Percentiles rank a stretch among this genome's conserved stretches.
Evolutionary conservation across 2,888 invertebrate species (phyloP).

Genomic region (Arrhopalites spinosus): DNA sequence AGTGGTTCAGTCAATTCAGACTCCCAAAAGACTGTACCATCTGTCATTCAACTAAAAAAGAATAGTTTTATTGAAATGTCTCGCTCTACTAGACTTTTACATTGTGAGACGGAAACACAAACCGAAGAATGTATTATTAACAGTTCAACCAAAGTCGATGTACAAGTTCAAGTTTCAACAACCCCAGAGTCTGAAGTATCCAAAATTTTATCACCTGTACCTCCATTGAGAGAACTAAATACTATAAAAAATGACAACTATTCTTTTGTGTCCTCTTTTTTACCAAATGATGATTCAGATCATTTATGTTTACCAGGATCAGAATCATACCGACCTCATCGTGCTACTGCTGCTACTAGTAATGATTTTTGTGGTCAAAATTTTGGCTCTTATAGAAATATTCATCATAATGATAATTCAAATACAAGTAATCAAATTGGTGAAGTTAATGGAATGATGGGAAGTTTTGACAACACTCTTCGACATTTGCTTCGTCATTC

Average conservation of each 20-base stretch:
- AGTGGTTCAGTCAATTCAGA: neutral
- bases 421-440: neutral
- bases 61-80: neutral
- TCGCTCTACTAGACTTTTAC: neutral
- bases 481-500: neutral
- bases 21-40: neutral
- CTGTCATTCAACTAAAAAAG: neutral
- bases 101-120: conserved; percentile 6
- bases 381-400: neutral
- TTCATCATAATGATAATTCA: neutral
- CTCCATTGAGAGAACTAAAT: neutral
- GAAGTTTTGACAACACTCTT: neutral
- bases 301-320: neutral
- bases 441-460: neutral
- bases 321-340: neutral
- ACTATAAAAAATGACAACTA: no score
- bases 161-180: neutral
- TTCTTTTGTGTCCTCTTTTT: no score
- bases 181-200: neutral
- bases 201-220: neutral
- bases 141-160: neutral
- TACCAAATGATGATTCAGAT: no score
- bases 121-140: neutral
- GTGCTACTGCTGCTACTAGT: neutral
- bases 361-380: neutral